These are phyloP conservation scores for Polydrusus tereticollis DNA, from an alignment of 2,888 invertebrate species.

Conservation along the genomic window DNA sequence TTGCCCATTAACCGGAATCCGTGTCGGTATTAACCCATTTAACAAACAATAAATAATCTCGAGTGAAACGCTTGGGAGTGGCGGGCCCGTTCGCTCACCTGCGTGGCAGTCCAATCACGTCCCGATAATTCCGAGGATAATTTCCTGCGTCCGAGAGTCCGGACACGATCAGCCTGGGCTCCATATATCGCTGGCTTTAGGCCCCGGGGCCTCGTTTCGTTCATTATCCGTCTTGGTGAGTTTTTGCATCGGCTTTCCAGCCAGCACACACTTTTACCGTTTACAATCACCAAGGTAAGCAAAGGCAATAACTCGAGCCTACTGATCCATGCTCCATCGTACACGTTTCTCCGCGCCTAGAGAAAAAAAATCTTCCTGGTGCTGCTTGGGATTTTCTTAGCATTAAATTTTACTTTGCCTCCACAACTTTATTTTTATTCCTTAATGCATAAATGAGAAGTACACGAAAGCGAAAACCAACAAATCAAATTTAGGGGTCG, in stretches of 20 bases:
- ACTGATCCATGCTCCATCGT: too few species aligned
- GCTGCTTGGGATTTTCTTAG: too few species aligned
- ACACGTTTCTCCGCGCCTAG: too few species aligned
- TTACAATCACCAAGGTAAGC: too few species aligned
- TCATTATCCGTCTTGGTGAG: slow-evolving; percentile 44
- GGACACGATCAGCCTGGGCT: slow-evolving; percentile 37
- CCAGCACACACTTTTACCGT: background rate
- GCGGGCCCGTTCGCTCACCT: slow-evolving; percentile 47
- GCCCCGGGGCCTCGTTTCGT: slow-evolving; percentile 41
- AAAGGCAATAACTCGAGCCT: too few species aligned
- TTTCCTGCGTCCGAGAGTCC: slow-evolving; percentile 49
- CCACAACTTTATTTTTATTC: too few species aligned
- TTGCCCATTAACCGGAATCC: slow-evolving; percentile 37
- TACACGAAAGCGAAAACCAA: too few species aligned
- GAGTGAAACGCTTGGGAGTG: slow-evolving; percentile 44
- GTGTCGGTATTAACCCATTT: slow-evolving; percentile 44
- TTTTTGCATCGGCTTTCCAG: slow-evolving; percentile 23
- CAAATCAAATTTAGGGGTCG: too few species aligned
- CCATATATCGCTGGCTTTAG: slow-evolving; percentile 41
- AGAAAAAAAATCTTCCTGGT: too few species aligned
- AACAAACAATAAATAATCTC: slow-evolving; percentile 45
- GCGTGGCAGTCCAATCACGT: slow-evolving; percentile 49
- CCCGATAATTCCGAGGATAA: slow-evolving; percentile 49
- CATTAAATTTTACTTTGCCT: too few species aligned
- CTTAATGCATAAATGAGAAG: too few species aligned